A percentile compares a stretch with the other conserved stretches of the same genome.
These are phyloP conservation scores for Calephelis virginiensis DNA, from an alignment of 1,140 invertebrate species.

Conservation along the genomic window DNA sequence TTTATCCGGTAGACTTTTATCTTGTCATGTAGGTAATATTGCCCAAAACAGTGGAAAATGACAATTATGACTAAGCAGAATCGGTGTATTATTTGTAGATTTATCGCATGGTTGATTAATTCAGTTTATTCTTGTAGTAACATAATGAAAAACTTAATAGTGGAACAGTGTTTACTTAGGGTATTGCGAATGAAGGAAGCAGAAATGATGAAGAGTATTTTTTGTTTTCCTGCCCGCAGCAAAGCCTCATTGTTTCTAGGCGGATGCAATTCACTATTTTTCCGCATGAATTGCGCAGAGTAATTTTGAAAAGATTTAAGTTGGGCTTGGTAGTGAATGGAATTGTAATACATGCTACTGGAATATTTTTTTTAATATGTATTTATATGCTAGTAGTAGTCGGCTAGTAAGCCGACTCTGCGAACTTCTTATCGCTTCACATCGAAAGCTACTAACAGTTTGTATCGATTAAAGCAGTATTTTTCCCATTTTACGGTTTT, in stretches of 20 bases:
- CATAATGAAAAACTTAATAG: not conserved
- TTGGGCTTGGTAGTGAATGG: slow-evolving; percentile 41
- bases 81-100: not conserved
- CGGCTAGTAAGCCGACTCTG: too few species aligned
- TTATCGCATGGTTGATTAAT: slow-evolving; percentile 5
- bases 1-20: too few species aligned
- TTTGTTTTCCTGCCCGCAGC: slow-evolving; percentile 57
- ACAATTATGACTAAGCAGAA: slow-evolving; percentile 1
- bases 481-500: too few species aligned
- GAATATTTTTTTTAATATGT: not conserved
- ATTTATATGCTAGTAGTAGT: not conserved
- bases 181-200: slow-evolving; percentile 16
- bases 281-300: slow-evolving; percentile 66
- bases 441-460: too few species aligned
- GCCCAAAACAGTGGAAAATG: too few species aligned
- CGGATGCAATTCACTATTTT: slow-evolving; percentile 74
- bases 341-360: slow-evolving; percentile 23
- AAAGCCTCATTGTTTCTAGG: slow-evolving; percentile 70
- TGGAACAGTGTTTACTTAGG: not conserved
- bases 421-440: too few species aligned
- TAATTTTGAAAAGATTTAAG: slow-evolving; percentile 63
- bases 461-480: too few species aligned
- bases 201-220: slow-evolving; percentile 55
- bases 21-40: too few species aligned
- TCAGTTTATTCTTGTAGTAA: not conserved